phyloP scores from a whole-genome alignment of 2,113 vertebrate genomes.

The Gopherus flavomarginatus region DNA sequence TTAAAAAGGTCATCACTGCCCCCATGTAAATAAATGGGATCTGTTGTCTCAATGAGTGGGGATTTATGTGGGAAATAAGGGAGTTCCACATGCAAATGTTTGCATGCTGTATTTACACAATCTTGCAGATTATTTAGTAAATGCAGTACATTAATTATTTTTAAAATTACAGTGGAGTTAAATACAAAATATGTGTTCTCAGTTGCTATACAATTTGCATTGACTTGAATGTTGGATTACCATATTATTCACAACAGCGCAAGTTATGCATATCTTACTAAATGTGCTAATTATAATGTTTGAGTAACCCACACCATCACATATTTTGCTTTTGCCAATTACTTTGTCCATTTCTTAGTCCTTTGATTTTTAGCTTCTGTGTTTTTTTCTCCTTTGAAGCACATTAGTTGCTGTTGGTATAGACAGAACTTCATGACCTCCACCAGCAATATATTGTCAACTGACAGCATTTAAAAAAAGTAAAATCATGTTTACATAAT shows the following conservation, averaged over 20 bases:
- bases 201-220: background rate
- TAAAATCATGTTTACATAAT: background rate
- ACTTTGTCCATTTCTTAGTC: conserved; percentile 48
- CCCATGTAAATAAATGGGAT: background rate
- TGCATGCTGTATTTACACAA: background rate
- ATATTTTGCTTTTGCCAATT: conserved; percentile 41
- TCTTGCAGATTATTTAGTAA: background rate
- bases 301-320: conserved; percentile 22
- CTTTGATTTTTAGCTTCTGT: background rate
- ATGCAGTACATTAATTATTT: background rate
- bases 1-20: background rate
- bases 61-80: background rate
- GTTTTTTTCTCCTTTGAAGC: background rate
- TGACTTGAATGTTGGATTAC: conserved; percentile 3
- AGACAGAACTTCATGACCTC: background rate
- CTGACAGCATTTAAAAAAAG: background rate
- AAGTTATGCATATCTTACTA: conserved; percentile 13
- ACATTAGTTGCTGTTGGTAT: background rate
- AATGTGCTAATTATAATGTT: conserved; percentile 33
- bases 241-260: background rate
- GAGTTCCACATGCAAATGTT: background rate
- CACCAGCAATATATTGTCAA: background rate
- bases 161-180: background rate
- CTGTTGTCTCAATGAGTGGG: background rate
- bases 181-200: background rate